Conservation (phyloP, 2,113 vertebrate species). For the Chionodraco myersi region DNA sequence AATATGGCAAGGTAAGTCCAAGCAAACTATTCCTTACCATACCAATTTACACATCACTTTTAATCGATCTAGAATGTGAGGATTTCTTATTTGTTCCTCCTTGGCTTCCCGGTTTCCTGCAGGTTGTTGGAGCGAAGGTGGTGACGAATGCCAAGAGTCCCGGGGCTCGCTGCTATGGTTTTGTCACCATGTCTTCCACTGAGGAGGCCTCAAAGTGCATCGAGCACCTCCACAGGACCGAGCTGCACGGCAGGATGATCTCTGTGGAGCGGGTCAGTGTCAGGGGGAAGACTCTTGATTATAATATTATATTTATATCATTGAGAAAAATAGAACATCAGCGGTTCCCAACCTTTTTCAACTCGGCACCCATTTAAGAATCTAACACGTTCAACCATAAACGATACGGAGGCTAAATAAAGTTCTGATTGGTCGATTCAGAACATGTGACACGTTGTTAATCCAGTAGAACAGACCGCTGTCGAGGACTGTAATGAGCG, state of each 20-base stretch:
- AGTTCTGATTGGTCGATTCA: too few species aligned
- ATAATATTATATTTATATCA: too few species aligned
- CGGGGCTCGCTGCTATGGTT: slow-evolving; percentile 96
- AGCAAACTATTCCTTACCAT: rapidly evolving
- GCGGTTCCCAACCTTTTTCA: too few species aligned
- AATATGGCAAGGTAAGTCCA: slow-evolving; percentile 91
- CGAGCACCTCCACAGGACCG: slow-evolving; percentile 93
- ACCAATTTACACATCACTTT: rapidly evolving
- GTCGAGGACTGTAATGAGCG: too few species aligned
- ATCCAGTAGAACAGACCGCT: too few species aligned
- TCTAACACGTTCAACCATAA: too few species aligned
- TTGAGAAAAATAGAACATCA: too few species aligned
- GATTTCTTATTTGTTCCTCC: background rate
- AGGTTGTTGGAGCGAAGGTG: slow-evolving; percentile 98
- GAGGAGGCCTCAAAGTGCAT: slow-evolving; percentile 97
- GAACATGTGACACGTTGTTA: too few species aligned
- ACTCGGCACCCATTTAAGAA: too few species aligned
- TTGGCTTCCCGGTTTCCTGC: background rate
- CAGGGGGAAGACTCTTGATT: too few species aligned
- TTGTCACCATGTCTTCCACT: slow-evolving; percentile 94
- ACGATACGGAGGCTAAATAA: too few species aligned
- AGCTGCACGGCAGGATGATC: slow-evolving; percentile 97
- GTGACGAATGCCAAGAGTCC: slow-evolving; percentile 98
- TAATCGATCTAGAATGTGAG: too few species aligned
- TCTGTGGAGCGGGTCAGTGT: slow-evolving; percentile 92